Percentiles rank a stretch among this genome's conserved stretches.
Conservation (phyloP, 2,797 vertebrate species). For the Sebastes hopkinsi region DNA sequence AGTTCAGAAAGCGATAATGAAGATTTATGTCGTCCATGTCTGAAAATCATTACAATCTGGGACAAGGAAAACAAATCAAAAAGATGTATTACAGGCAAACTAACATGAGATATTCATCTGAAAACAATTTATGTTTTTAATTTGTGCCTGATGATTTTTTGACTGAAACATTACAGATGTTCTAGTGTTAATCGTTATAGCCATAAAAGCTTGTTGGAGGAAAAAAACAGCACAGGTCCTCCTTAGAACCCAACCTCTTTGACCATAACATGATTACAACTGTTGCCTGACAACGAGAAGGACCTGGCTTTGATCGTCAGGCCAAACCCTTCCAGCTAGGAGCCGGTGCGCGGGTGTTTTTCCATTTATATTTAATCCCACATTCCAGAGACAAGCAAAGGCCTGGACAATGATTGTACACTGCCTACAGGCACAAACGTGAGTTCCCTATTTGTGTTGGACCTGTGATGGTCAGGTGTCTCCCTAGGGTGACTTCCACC, state of each 20-base stretch:
- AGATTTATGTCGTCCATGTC: slow-evolving; percentile 96
- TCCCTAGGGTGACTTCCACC: slow-evolving; percentile 17
- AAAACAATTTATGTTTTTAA: not conserved
- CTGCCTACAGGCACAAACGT: slow-evolving; percentile 19
- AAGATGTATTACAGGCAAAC: not conserved
- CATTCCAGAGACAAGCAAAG: slow-evolving; percentile 67
- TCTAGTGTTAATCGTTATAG: not conserved
- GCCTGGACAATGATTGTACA: slow-evolving; percentile 37
- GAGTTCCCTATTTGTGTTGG: slow-evolving; percentile 23
- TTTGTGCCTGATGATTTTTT: not conserved
- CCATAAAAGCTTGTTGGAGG: not conserved
- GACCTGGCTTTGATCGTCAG: slow-evolving; percentile 34
- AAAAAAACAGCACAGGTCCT: not conserved
- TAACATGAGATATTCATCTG: not conserved
- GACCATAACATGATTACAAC: slow-evolving; percentile 35
- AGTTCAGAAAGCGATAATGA: slow-evolving; percentile 95
- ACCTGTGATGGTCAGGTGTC: slow-evolving; percentile 31
- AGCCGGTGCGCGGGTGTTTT: slow-evolving; percentile 40
- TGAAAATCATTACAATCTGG: slow-evolving; percentile 73
- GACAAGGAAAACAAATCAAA: slow-evolving; percentile 15
- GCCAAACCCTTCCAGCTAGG: slow-evolving; percentile 44
- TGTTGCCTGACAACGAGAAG: slow-evolving; percentile 44
- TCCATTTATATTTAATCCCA: slow-evolving; percentile 55
- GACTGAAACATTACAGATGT: not conserved
- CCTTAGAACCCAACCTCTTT: slow-evolving; percentile 29